Evolutionary conservation across 2,888 invertebrate genomes (phyloP), one percentile per base, ranked within the genome.

Genomic region (Drosophila anomalipes): DNA sequence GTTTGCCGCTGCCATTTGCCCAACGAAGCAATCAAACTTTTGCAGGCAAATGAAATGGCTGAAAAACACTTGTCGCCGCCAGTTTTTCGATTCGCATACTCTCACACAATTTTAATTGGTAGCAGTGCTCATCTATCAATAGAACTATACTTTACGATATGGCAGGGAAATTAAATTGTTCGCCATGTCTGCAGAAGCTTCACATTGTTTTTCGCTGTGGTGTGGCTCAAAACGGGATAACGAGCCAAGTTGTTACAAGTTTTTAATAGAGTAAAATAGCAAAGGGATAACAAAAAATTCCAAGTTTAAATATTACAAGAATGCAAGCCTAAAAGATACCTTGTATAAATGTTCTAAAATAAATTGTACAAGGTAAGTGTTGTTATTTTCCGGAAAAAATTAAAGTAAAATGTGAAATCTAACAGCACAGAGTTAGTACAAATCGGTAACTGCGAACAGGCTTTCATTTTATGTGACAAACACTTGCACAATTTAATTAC

Each of bases 231-330:
- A 89, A 63, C 62, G 65, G 76, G 72, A 81, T 86, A 88, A 88
- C 90, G 86, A 83, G 80, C 68, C 79, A 82, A 88, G 79, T 92
- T 92, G 86, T 58, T 86, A 92, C 92, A 92, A 92, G 91, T 92
- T 92, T 92, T 92, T 91, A 92, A 92, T 92, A 84, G 92, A 92
- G 87, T 86, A 80, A 81, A 83, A 80, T 80, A 79, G 77, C 77
- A 77, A 52, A 44, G 32, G 14, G 4, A 66, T 59, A 79, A 70
- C 79, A 70, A 61, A 71, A 68, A 66, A 63, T 52, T 61, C 10
- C 22, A 33, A 47, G 10, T 37, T 35, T 10, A 0, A 37, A 28
- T 52, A 5, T 7, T 2, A 1, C 3, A 6, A 3, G 2, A 44
- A 26, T 16, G 1, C 30, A 16, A 28, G 63, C 7, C 33, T 3